Evolutionary conservation across 2,888 invertebrate genomes (phyloP).

Genomic region (Resseliella maxima): DNA sequence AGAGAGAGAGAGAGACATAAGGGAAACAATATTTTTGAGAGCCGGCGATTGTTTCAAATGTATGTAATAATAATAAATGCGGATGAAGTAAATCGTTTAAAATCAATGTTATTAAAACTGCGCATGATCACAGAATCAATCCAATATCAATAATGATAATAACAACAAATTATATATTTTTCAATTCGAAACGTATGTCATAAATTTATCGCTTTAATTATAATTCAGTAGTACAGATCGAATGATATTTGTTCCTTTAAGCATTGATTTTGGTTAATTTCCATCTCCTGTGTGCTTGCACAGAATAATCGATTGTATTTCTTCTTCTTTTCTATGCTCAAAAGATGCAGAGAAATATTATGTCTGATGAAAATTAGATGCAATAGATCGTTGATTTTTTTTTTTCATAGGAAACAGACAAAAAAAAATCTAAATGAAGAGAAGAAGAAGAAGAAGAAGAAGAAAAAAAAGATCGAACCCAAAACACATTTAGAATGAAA

Average conservation of each 20-base stretch:
- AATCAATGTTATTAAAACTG: slow-evolving; percentile 15
- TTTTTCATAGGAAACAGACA: slow-evolving; percentile 4
- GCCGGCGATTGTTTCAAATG: neutral
- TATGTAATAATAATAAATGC: neutral
- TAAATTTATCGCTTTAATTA: slow-evolving; percentile 59
- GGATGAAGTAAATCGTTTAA: neutral
- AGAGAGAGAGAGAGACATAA: too few relatives aligned
- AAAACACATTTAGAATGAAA: slow-evolving; percentile 15
- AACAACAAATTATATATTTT: slow-evolving; percentile 29
- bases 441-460: too few relatives aligned
- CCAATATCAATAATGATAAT: neutral
- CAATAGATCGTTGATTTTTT: neutral
- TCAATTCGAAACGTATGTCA: slow-evolving; percentile 59
- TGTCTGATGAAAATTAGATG: neutral
- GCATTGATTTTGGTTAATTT: neutral
- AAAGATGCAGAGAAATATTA: neutral
- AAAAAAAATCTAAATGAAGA: neutral
- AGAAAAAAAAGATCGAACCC: slow-evolving; percentile 51
- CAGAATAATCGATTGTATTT: neutral
- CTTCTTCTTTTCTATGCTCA: too few relatives aligned
- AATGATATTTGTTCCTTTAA: neutral
- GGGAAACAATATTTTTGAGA: neutral
- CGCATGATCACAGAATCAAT: neutral
- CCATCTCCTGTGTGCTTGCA: neutral
- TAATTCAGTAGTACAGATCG: slow-evolving; percentile 24